Evolutionary conservation across 2,797 vertebrate species (phyloP).

Genomic region (Chrosomus eos): DNA sequence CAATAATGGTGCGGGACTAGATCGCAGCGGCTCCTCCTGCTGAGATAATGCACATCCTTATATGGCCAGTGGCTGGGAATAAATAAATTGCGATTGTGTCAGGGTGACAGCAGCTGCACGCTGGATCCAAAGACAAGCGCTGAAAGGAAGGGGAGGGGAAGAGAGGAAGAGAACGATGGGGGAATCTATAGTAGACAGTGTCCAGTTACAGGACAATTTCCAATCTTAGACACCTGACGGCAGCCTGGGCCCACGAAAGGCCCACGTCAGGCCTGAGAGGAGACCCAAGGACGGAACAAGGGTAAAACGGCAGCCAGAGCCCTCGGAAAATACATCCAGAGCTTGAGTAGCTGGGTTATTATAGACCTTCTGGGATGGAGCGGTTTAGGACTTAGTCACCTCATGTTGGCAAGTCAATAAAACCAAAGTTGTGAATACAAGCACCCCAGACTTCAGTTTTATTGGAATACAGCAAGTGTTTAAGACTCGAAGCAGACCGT

Average conservation of each 20-base stretch:
- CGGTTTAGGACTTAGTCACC: not conserved
- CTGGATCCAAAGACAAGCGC: constrained; percentile 62
- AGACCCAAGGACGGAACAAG: constrained; percentile 96
- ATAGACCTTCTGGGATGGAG: not conserved
- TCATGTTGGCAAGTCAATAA: not conserved
- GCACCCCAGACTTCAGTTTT: no score
- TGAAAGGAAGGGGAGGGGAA: constrained; percentile 37
- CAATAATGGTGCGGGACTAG: constrained; percentile 41
- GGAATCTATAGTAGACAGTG: constrained; percentile 73
- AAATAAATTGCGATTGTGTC: constrained; percentile 85
- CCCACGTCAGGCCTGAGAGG: constrained; percentile 75
- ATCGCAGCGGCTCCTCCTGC: constrained; percentile 63
- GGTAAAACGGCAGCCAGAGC: constrained; percentile 72
- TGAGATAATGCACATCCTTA: constrained; percentile 88
- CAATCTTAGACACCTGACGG: constrained; percentile 94
- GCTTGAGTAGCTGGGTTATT: not conserved
- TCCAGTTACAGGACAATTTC: constrained; percentile 92
- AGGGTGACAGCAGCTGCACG: constrained; percentile 89
- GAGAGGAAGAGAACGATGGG: constrained; percentile 50
- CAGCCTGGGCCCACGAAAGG: constrained; percentile 76
- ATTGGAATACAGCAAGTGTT: not conserved
- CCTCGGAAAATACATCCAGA: constrained; percentile 8
- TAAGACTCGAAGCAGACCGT: constrained; percentile 14
- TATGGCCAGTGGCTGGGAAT: constrained; percentile 85
- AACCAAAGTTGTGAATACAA: not conserved